Evolutionary conservation across 2,888 invertebrate genomes (phyloP), one percentile per base, ranked within the genome.

Genomic region (Nomada lathburiana): DNA sequence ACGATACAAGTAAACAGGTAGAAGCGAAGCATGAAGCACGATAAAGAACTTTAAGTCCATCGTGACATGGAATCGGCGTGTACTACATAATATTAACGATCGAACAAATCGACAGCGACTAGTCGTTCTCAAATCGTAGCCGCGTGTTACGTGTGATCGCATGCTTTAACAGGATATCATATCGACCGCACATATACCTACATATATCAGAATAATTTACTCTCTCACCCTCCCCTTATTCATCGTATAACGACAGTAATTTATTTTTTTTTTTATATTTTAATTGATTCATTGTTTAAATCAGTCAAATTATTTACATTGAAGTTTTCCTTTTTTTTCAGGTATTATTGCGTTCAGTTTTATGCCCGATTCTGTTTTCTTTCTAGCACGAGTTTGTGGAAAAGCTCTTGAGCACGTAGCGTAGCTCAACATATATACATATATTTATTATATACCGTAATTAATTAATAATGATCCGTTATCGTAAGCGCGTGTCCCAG

Each of bases 271-370:
- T 71, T 10, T 13, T 0, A n/a, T 44, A 55, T 36, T 52, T 71
- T 52, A 18, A n/a, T 47, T 13, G 16, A 62, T 60, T 26, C 47
- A 50, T 55, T 50, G 9, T 50, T 18, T 50, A 44, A 55, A 53
- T 53, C 73, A 68, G 53, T 47, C 71, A 65, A 52, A 76, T 74
- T 82, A 74, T 88, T 75, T 70, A 86, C 85, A 76, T 85, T 85
- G 88, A 89, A 81, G 82, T 88, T 89, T 88, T 87, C 81, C 85
- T 91, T 91, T 79, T 79, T 87, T 92, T 92, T 89, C 91, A 93
- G 93, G 92, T 90, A 74, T 91, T 86, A 90, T 91, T 89, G 85
- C 86, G 85, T 85, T 85, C 86, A 85, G 78, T 87, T 84, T 64
- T 83, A 44, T 42, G 47, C 80, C 84, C 86, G 80, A 77, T 81